These are phyloP conservation scores for Macrosoma leucophasiata DNA, from an alignment of 2,888 invertebrate species.

Conservation along the genomic window DNA sequence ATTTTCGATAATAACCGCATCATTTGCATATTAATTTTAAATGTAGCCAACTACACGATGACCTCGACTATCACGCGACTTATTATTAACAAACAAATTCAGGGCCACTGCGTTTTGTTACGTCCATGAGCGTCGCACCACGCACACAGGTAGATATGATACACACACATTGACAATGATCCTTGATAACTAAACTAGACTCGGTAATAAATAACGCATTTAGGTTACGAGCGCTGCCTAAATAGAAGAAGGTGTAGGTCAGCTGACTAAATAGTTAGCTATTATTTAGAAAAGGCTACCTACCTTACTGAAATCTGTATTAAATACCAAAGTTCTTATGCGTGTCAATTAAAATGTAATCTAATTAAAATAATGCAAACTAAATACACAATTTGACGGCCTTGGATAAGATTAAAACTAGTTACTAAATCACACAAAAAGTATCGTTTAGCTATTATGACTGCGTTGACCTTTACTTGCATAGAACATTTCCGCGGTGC, in stretches of 20 bases:
- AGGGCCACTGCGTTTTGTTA: slow-evolving; percentile 61
- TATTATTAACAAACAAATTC: slow-evolving; percentile 52
- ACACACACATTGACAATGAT: slow-evolving; percentile 36
- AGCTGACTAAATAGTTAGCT: no score
- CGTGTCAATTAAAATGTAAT: no score
- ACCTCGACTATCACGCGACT: slow-evolving; percentile 41
- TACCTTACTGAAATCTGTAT: no score
- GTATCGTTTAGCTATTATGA: slow-evolving; percentile 32
- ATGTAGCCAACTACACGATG: slow-evolving; percentile 33
- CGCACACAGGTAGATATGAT: slow-evolving; percentile 23
- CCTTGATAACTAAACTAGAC: slow-evolving; percentile 47
- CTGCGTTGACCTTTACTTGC: slow-evolving; percentile 56
- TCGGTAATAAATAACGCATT: slow-evolving; percentile 49
- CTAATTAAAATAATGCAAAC: no score
- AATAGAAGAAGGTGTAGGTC: no score
- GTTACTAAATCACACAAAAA: slow-evolving; percentile 29
- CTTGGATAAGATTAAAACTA: slow-evolving; percentile 22
- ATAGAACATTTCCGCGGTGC: slow-evolving; percentile 53
- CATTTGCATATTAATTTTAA: slow-evolving; percentile 45
- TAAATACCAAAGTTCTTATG: no score
- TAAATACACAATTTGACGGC: slow-evolving; percentile 7
- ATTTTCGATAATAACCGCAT: slow-evolving; percentile 34
- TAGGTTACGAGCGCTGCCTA: slow-evolving; percentile 47
- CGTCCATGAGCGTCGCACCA: slow-evolving; percentile 44
- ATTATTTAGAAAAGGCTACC: no score